Evolutionary conservation across 92 coral and sea anemone species (phyloP).

Genomic region (Plumapathes pennacea): DNA sequence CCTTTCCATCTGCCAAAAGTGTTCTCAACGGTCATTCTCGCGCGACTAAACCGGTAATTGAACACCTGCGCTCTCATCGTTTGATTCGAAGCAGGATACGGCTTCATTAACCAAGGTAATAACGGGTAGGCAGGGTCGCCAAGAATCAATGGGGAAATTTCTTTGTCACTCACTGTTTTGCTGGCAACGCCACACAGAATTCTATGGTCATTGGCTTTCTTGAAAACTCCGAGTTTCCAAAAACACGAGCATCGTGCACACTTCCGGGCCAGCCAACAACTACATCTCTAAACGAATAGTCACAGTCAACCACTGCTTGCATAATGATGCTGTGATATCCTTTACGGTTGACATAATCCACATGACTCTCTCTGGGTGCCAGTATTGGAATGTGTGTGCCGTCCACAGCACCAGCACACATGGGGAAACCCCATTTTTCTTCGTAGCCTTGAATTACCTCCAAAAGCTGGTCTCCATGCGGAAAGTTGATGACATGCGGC

Average conservation of each 20-base stretch:
- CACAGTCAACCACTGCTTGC: conserved; percentile 63
- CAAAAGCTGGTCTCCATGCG: conserved; percentile 9
- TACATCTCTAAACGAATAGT: conserved; percentile 58
- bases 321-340: conserved; percentile 52
- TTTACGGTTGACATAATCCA: conserved; percentile 50
- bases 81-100: conserved; percentile 36
- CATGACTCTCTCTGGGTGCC: conserved; percentile 44
- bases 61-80: too few relatives aligned
- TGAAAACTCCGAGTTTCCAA: conserved; percentile 37
- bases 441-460: conserved; percentile 14
- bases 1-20: conserved; percentile 64
- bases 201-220: conserved; percentile 17
- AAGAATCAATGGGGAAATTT: conserved; percentile 31
- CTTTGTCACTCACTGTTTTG: conserved; percentile 22
- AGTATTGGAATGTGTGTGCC: conserved; percentile 39
- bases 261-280: conserved; percentile 74
- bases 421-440: conserved; percentile 23
- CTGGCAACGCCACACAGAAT: conserved; percentile 22
- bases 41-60: conserved; percentile 40
- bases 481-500: conserved; percentile 7
- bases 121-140: conserved; percentile 62
- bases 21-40: conserved; percentile 55
- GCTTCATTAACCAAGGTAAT: conserved; percentile 56
- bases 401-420: conserved; percentile 41
- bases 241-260: conserved; percentile 54